Percentiles rank a stretch among this genome's conserved stretches.
These are phyloP conservation scores for Molossus molossus DNA, from an alignment of 2,797 vertebrate genomes.

Conservation along the genomic window DNA sequence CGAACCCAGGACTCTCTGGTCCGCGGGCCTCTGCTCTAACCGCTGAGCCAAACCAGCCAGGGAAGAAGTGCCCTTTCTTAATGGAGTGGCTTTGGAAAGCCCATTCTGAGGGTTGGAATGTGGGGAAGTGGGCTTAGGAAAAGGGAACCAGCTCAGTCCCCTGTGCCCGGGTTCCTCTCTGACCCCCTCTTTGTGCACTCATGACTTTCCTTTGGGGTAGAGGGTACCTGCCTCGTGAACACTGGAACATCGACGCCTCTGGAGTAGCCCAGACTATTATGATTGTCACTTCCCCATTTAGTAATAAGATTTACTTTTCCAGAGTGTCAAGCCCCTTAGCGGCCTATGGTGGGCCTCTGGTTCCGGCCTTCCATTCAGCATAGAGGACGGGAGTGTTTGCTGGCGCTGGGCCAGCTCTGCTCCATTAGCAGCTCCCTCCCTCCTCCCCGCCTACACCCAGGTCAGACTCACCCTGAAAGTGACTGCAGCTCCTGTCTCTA, in stretches of 20 bases:
- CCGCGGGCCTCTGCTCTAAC: too few species aligned
- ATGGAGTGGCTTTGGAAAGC: not conserved
- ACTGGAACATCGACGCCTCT: not conserved
- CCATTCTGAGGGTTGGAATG: not conserved
- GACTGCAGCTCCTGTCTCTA: not conserved
- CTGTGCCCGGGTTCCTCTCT: not conserved
- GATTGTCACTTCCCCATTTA: slow-evolving; percentile 1
- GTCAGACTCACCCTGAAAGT: slow-evolving; percentile 35
- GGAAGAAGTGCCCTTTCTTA: not conserved
- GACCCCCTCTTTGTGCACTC: not conserved
- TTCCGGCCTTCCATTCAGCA: not conserved
- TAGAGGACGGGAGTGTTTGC: not conserved
- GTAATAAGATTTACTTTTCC: slow-evolving; percentile 10
- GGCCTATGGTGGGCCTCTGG: not conserved
- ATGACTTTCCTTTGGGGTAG: not conserved
- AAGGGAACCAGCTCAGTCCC: not conserved
- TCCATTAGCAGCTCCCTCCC: not conserved
- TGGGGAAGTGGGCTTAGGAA: not conserved
- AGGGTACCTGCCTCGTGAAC: not conserved
- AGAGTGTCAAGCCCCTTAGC: not conserved
- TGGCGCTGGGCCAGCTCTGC: not conserved
- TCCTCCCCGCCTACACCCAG: not conserved
- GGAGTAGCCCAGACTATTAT: slow-evolving; percentile 21
- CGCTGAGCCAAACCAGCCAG: too few species aligned
- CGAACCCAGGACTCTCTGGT: too few species aligned